Conservation (phyloP, 2,113 vertebrate species). For the Leucopsar rothschildi region DNA sequence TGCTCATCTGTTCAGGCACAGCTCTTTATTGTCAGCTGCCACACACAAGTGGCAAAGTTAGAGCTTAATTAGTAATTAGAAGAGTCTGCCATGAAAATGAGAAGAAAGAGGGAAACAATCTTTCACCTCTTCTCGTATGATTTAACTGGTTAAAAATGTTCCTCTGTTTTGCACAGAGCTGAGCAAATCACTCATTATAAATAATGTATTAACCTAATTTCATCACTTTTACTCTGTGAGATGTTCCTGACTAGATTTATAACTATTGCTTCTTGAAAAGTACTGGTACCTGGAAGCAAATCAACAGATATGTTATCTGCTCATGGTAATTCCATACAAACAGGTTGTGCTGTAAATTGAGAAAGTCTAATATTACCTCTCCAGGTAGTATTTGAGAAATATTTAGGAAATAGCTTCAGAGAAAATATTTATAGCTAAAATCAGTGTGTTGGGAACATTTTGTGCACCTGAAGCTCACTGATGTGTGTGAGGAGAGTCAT, state of each 20-base stretch:
- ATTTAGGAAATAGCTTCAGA: neutral
- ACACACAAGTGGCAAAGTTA: neutral
- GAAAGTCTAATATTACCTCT: neutral
- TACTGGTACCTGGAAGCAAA: neutral
- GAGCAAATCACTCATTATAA: slow-evolving; percentile 21
- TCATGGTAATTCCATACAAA: neutral
- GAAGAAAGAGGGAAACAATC: neutral
- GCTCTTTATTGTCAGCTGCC: neutral
- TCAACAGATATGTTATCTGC: neutral
- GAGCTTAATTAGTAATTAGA: neutral
- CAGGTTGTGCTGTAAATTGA: neutral
- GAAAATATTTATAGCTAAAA: neutral
- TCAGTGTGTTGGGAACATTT: neutral
- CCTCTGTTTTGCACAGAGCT: neutral
- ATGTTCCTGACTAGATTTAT: neutral
- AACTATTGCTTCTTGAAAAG: neutral
- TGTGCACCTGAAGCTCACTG: neutral
- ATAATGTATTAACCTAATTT: slow-evolving; percentile 34
- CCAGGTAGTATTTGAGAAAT: neutral
- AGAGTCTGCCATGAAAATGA: neutral
- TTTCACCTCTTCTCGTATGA: neutral
- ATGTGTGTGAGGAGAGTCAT: neutral
- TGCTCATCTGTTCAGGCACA: neutral
- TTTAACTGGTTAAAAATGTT: neutral
- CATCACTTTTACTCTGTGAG: neutral